A percentile compares a stretch with the other conserved stretches of the same genome.
Conservation (phyloP, 2,797 vertebrate genomes). For the Phaenicophaeus curvirostris region DNA sequence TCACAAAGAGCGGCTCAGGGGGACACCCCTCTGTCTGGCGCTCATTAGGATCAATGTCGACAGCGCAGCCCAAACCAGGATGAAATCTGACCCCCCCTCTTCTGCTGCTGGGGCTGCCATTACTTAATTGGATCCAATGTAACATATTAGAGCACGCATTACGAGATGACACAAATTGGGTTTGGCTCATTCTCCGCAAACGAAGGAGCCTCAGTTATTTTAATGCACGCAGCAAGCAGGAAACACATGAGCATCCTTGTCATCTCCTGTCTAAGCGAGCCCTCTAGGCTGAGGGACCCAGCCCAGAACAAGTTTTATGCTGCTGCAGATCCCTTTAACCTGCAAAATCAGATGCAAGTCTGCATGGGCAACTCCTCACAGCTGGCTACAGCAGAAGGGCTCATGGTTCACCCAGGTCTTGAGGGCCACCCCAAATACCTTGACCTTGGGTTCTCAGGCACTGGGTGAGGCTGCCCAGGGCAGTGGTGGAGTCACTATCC, state of each 20-base stretch:
- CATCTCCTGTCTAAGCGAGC: background rate
- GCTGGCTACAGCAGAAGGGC: background rate
- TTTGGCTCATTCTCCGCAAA: slow-evolving; percentile 22
- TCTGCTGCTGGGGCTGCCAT: slow-evolving; percentile 27
- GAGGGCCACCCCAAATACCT: background rate
- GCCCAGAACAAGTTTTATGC: accelerated
- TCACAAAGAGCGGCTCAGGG: background rate
- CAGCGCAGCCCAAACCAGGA: background rate
- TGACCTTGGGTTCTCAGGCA: too few relatives aligned
- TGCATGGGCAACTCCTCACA: background rate
- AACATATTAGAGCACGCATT: slow-evolving; percentile 22
- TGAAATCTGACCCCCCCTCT: background rate
- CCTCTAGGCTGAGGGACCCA: background rate
- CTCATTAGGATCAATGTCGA: slow-evolving; percentile 31
- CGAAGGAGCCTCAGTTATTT: background rate
- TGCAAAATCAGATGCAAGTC: background rate
- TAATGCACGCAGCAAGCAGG: background rate
- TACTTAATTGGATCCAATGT: slow-evolving; percentile 51
- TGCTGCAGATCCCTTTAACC: background rate
- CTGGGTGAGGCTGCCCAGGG: too few relatives aligned
- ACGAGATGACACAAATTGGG: slow-evolving; percentile 50
- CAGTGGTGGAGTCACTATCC: too few relatives aligned
- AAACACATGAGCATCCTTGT: background rate
- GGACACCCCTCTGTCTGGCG: background rate
- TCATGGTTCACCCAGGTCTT: background rate